These are phyloP conservation scores for Sciurus vulgaris DNA, from an alignment of 2,797 vertebrate genomes.

Conservation along the genomic window DNA sequence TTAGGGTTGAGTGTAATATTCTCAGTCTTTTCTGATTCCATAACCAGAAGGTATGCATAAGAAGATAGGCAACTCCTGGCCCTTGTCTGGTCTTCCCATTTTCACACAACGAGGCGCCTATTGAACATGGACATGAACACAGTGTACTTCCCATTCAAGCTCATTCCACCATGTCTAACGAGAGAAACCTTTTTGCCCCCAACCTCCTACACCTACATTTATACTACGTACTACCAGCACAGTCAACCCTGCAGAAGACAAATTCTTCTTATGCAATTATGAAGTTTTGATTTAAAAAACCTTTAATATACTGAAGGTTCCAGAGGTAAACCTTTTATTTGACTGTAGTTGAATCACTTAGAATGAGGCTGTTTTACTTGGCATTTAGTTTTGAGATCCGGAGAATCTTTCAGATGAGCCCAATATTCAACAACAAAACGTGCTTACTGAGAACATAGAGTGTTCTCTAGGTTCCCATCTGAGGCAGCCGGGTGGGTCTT, in stretches of 20 bases:
- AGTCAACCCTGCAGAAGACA: background rate
- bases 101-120: background rate
- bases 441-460: background rate
- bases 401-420: background rate
- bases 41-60: background rate
- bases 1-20: background rate
- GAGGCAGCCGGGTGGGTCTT: background rate
- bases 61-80: background rate
- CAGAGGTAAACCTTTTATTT: background rate
- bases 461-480: background rate
- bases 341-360: background rate
- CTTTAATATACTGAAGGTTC: background rate
- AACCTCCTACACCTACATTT: rapidly evolving
- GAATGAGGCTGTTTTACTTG: background rate
- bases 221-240: background rate
- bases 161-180: background rate
- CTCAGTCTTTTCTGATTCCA: background rate
- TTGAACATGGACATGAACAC: too few relatives aligned
- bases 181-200: background rate
- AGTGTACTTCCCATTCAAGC: background rate
- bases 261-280: background rate
- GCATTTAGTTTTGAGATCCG: background rate
- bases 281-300: background rate
- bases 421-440: background rate
- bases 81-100: background rate